These are phyloP conservation scores for Sarcophilus harrisii DNA, from an alignment of 2,797 vertebrate genomes.

Conservation along the genomic window DNA sequence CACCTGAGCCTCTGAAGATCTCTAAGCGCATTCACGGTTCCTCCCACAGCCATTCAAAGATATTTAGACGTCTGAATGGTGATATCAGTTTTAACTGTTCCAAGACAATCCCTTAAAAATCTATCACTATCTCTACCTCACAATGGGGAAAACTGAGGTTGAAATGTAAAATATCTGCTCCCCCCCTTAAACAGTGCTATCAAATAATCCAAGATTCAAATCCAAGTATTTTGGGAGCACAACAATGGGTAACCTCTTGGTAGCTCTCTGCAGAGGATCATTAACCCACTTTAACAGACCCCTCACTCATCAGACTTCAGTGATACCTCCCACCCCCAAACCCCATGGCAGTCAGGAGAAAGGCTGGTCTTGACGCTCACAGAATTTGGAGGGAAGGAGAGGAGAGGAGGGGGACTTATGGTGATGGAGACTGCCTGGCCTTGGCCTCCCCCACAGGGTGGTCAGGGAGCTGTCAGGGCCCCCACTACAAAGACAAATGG, in stretches of 20 bases:
- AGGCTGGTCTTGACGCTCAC: background rate
- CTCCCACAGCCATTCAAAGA: background rate
- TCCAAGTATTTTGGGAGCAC: background rate
- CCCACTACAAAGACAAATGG: constrained; percentile 96
- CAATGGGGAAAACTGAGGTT: background rate
- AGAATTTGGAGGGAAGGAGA: background rate
- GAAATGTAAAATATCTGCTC: background rate
- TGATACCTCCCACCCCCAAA: background rate
- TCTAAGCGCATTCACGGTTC: constrained; percentile 4
- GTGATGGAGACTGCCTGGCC: constrained; percentile 82
- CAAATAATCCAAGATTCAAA: background rate
- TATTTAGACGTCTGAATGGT: background rate
- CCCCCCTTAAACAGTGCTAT: background rate
- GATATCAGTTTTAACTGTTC: background rate
- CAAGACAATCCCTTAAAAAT: background rate
- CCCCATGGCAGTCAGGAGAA: background rate
- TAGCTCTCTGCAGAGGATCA: background rate
- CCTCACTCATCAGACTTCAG: background rate
- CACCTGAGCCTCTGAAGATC: constrained; percentile 26
- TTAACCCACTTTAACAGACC: background rate
- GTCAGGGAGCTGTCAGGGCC: constrained; percentile 90
- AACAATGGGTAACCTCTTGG: background rate
- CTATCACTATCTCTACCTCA: background rate
- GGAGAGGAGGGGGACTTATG: background rate
- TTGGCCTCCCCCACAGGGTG: constrained; percentile 90